Evolutionary conservation across 2,888 invertebrate species (phyloP), one percentile per base, ranked within the genome.

Genomic region (Drosophila anomalata): DNA sequence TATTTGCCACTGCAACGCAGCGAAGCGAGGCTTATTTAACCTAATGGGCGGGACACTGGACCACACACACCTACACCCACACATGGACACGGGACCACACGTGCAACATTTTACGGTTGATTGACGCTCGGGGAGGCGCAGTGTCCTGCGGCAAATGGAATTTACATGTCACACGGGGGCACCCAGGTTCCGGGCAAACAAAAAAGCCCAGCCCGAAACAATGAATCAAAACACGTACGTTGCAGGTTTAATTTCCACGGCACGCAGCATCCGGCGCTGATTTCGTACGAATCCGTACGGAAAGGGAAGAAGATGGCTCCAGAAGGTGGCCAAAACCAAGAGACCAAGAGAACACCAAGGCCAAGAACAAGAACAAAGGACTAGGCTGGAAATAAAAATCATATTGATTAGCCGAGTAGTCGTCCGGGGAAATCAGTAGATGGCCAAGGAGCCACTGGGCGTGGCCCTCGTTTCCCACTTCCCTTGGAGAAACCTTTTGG

Each of bases 181-280:
- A 50, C 31, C 11, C 14, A 12, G 41, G 41, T 42, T 42, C 52
- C 44, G 44, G 39, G 44, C 46, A 56, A 47, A 52, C 53, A 62
- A 33, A 54, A 51, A 62, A 54, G 36, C 42, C 47, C 39, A 46
- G 24, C 20, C 57, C 36, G 61, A 39, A 71, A 50, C 61, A 70
- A 70, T 67, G 74, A 58, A 67, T 55, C 56, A 67, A 44, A 61
- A 48, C 74, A 74, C 67, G 69, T 80, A 68, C 66, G 47, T 41
- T 33, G 39, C 36, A 29, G 53, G 55, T 66, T 78, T 81, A 69
- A 81, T 85, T 85, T 81, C 66, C 66, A 63, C 62, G 67, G 73
- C 75, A 83, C 87, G 73, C 76, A 75, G 72, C 68, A 78, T 87
- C 79, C 87, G 85, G 75, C 75, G 85, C 76, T 82, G 87, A 82